Evolutionary conservation across 2,113 vertebrate species (phyloP).

Genomic region (Saguinus midas): DNA sequence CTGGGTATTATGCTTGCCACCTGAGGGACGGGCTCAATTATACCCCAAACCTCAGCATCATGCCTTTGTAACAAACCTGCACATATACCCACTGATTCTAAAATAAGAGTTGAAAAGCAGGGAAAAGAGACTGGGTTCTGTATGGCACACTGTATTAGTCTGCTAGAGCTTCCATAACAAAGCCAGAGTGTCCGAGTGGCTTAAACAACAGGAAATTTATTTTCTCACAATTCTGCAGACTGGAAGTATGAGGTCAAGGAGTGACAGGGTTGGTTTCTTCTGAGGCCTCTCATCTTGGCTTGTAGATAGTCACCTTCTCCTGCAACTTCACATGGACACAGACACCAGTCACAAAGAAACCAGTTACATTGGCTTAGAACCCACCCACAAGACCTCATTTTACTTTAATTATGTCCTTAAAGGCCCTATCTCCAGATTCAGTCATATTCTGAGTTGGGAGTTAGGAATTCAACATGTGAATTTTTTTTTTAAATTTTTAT

Average conservation of each 20-base stretch:
- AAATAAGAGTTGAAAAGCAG: too few species aligned
- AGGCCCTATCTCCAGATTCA: background rate
- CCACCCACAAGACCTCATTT: background rate
- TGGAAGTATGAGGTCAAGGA: background rate
- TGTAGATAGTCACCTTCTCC: background rate
- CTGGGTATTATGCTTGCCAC: background rate
- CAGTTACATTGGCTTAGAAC: background rate
- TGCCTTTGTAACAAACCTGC: too few species aligned
- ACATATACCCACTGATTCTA: too few species aligned
- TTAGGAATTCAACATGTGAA: background rate
- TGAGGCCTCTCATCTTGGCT: background rate
- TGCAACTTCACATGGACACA: background rate
- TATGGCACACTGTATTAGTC: background rate
- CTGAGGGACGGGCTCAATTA: too few species aligned
- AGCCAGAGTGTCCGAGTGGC: background rate
- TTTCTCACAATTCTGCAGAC: background rate
- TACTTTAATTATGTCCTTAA: background rate
- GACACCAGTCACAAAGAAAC: background rate
- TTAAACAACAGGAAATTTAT: background rate
- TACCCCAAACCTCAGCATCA: too few species aligned
- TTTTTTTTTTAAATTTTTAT: too few species aligned
- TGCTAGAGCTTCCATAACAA: background rate
- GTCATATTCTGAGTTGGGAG: background rate
- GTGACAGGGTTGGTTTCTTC: background rate
- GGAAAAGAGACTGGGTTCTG: background rate